Base-by-base conservation (phyloP, 2,797 vertebrate genomes). In the Coccyzus lansbergi region DNA sequence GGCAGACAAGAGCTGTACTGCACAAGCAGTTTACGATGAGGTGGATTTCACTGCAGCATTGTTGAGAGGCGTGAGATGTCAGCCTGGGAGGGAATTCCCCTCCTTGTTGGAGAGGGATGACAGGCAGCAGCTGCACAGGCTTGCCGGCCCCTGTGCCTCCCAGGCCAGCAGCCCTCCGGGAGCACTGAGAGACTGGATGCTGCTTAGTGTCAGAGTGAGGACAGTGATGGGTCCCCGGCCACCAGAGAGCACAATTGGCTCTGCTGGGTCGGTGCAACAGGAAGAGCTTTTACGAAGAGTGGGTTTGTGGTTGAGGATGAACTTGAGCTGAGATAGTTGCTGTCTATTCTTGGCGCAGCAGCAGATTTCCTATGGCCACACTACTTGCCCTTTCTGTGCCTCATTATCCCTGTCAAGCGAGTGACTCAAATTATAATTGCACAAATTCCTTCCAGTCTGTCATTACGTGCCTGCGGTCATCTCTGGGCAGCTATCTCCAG, bases 401-500 rank as follows among this genome's bases (percentile, higher is more conserved):
- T 95, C 92, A 85, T 94, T 94, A 94, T 80, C 90, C 93, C 75
- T 92, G 86, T 86, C 92, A 93, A 86, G 78, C 5, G 11, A 14
- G 81, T 91, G 94, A 94, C 81, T 94, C 93, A 74, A 90, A 77
- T 83, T 92, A 34, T 95, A 95, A 87, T 87, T 88, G 86, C 69
- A 79, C 60, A 81, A 44, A 91, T 87, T 89, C 86, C 90, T 90
- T 68, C n/a, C 58, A 83, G 79, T 87, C 82, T 92, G 79, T 85
- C 70, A 8, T 80, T 64, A 71, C 1, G 1, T 44, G 90, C 72
- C 82, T 65, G 49, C 5, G 20, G 77, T 68, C 15, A 2, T 75
- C 83, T 83, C 83, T 6, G 8, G 63, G 72, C 91, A 89, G 60
- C 86, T 42, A 68, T 84, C 58, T 89, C 58, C 44, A 33, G 60